These are phyloP conservation scores for Furcula furcula DNA, from an alignment of 2,888 invertebrate genomes.

Conservation along the genomic window DNA sequence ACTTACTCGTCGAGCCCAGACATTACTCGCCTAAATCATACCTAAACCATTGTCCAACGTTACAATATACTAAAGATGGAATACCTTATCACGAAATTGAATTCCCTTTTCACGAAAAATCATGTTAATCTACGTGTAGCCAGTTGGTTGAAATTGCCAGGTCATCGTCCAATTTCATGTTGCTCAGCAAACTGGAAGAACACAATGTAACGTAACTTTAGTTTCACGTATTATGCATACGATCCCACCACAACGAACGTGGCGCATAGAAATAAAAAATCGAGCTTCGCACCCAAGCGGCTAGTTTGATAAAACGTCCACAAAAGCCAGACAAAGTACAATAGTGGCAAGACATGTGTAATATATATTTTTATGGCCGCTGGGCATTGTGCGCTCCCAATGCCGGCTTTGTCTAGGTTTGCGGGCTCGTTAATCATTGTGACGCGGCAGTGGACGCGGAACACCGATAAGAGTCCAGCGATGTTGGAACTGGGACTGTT, in stretches of 20 bases:
- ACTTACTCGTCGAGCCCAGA: too few relatives aligned
- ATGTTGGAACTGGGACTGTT: conserved; percentile 14
- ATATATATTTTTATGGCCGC: conserved; percentile 38
- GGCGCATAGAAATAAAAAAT: conserved; percentile 13
- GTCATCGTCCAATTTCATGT: too few relatives aligned
- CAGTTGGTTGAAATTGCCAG: too few relatives aligned
- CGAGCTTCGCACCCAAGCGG: conserved; percentile 15
- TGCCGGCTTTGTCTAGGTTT: conserved; percentile 46
- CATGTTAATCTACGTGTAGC: too few relatives aligned
- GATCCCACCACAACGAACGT: neutral
- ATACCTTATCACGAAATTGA: too few relatives aligned
- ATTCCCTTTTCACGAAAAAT: too few relatives aligned
- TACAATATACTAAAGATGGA: too few relatives aligned
- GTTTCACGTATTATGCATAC: neutral
- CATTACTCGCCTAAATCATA: too few relatives aligned
- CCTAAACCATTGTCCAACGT: too few relatives aligned
- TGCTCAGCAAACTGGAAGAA: neutral
- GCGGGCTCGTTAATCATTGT: conserved; percentile 51
- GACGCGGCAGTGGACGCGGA: conserved; percentile 42
- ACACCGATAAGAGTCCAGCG: conserved; percentile 42
- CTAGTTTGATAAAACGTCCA: conserved; percentile 30
- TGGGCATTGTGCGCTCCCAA: conserved; percentile 35
- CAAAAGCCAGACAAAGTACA: conserved; percentile 46
- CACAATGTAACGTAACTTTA: neutral
- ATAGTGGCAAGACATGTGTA: conserved; percentile 38